Conservation (phyloP, 2,113 vertebrate species). For the Echinops telfairi region DNA sequence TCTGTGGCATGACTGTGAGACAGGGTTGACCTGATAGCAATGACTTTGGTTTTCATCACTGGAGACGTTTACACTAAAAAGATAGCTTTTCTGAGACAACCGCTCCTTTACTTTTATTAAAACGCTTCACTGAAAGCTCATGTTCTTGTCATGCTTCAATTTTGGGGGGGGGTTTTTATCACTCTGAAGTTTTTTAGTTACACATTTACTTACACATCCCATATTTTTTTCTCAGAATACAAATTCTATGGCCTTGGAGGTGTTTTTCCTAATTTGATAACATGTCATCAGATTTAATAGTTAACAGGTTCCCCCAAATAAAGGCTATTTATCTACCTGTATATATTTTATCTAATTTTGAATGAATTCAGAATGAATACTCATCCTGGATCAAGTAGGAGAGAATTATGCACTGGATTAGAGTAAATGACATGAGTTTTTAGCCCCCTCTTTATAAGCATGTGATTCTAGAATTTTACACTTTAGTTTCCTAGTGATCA, state of each 20-base stretch:
- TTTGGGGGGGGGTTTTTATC: too few relatives aligned
- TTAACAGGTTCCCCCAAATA: neutral
- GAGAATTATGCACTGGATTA: neutral
- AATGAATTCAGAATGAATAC: neutral
- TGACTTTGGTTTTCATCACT: too few relatives aligned
- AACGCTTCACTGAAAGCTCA: too few relatives aligned
- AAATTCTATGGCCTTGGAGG: neutral
- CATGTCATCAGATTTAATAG: neutral
- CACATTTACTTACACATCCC: neutral
- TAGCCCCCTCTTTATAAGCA: neutral
- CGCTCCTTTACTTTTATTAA: too few relatives aligned
- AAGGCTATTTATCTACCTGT: neutral
- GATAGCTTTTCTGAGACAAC: too few relatives aligned
- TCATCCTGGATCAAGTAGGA: neutral
- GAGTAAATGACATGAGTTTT: neutral
- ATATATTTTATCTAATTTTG: neutral
- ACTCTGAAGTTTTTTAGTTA: neutral
- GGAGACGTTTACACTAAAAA: too few relatives aligned
- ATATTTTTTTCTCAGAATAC: neutral
- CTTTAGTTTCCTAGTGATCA: neutral
- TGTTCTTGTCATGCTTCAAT: too few relatives aligned
- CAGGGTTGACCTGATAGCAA: too few relatives aligned
- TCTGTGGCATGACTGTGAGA: too few relatives aligned
- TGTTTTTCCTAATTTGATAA: neutral
- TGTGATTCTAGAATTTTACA: neutral